Evolutionary conservation across 2,797 vertebrate species (phyloP).

Genomic region (Valencia hispanica): DNA sequence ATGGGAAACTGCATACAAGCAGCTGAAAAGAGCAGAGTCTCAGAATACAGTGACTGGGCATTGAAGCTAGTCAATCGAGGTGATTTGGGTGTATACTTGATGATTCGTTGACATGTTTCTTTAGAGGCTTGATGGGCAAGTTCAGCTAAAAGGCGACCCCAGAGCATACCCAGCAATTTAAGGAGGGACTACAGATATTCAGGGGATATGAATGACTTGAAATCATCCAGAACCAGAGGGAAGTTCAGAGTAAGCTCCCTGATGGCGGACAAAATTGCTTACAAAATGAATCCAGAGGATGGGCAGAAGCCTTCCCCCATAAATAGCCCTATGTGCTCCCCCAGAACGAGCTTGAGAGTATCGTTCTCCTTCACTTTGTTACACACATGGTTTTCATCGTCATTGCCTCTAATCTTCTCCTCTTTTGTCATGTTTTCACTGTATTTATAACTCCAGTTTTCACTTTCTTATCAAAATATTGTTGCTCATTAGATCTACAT

Average conservation of each 20-base stretch:
- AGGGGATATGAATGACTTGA: neutral
- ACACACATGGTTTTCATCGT: no score
- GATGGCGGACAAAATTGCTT: neutral
- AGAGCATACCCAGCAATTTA: neutral
- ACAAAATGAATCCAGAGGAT: neutral
- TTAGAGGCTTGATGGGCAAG: neutral
- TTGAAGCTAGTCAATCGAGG: neutral
- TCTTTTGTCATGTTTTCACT: no score
- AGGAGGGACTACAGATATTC: neutral
- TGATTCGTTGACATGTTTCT: neutral
- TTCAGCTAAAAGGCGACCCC: neutral
- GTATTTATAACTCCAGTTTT: no score
- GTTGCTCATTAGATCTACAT: no score
- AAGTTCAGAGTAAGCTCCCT: neutral
- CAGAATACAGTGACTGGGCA: neutral
- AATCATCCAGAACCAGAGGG: neutral
- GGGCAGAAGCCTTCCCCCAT: neutral
- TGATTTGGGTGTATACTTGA: neutral
- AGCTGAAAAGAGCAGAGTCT: neutral
- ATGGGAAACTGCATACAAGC: neutral
- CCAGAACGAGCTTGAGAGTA: no score
- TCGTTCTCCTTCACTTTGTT: no score
- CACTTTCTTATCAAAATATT: no score
- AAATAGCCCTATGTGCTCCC: no score
- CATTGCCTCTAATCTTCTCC: no score